Base-by-base conservation (phyloP, 2,888 invertebrate species). In the Callimorpha dominula region DNA sequence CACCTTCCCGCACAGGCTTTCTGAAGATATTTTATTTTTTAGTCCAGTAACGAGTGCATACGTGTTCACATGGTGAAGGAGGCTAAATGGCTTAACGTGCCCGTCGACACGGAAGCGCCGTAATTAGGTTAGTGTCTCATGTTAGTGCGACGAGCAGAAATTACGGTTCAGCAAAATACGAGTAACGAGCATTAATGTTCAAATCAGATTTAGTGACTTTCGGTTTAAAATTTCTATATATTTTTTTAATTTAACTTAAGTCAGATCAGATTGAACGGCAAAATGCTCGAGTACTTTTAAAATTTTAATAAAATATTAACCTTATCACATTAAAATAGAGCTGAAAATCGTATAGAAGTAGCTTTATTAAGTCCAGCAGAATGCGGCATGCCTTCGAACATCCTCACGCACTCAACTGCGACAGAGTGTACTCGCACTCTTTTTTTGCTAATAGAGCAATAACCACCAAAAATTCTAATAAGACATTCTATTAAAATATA, bases 121-220 rank as follows among this genome's bases (percentile, higher is more conserved):
- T 71, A 65, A 74, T 74, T 65, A 71, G 68, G 68, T 74, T 74
- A 74, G 64, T 50, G 64, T 71, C 74, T 70, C 52, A 63, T 67
- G 60, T 66, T 65, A 66, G 42, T 68, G 52, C 46, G 15, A 71
- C 63, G 62, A 63, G 66, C 9, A 65, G 52, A 54, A 57, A 65
- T 65, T 71, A 65, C 43, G 15, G 7, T 46, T 69, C 57, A 69
- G 68, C 68, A 57, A 60, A 60, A 31, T 57, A 60, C 31, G 14
- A 60, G 60, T 60, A 54, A 69, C 43, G 17, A 60, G 14, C 60
- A 6, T 60, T 60, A 31, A 60, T 60, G 60, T 14, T 60, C 31
- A 60, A 31, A 60, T 60, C 31, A 60, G 60, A 60, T 60, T 60
- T 20, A 31, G 14, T 14, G 31, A 14, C 31, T 60, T 14, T 60